phyloP scores from a whole-genome alignment of 1,140 invertebrate genomes.

The Drosophila albomicans region DNA sequence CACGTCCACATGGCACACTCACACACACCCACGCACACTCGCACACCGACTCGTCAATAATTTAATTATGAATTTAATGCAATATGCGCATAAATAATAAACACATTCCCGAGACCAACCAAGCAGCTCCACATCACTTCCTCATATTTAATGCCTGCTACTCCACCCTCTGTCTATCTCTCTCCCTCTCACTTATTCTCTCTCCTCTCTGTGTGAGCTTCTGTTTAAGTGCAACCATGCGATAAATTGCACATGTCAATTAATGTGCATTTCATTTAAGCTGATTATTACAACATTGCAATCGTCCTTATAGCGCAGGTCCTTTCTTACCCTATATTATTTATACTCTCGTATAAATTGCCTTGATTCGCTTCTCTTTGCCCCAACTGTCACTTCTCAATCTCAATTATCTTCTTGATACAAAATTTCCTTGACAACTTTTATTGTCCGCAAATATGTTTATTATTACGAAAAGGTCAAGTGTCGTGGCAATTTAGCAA shows the following conservation, averaged over 20 bases:
- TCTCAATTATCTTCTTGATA: not conserved
- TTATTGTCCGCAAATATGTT: not conserved
- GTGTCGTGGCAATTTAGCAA: not conserved
- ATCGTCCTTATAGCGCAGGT: not conserved
- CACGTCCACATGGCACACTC: not conserved
- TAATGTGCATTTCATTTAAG: conserved; percentile 32
- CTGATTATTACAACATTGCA: conserved; percentile 12
- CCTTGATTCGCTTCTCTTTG: not conserved
- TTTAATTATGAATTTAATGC: conserved; percentile 67
- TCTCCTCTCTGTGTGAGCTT: conserved; percentile 16
- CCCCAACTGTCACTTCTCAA: not conserved
- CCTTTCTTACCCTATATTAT: not conserved
- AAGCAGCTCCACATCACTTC: too few relatives aligned
- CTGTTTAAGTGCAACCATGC: conserved; percentile 55
- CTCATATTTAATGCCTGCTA: not conserved
- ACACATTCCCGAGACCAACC: conserved; percentile 2
- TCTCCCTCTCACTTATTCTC: not conserved
- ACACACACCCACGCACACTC: not conserved
- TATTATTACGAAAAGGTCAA: not conserved
- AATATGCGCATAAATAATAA: conserved; percentile 74
- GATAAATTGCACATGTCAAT: conserved; percentile 45
- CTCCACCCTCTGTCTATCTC: not conserved
- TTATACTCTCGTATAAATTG: too few relatives aligned
- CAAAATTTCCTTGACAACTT: not conserved
- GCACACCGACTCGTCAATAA: conserved; percentile 45